phyloP scores from a whole-genome alignment of 2,888 invertebrate genomes.

The Trichopria drosophilae region DNA sequence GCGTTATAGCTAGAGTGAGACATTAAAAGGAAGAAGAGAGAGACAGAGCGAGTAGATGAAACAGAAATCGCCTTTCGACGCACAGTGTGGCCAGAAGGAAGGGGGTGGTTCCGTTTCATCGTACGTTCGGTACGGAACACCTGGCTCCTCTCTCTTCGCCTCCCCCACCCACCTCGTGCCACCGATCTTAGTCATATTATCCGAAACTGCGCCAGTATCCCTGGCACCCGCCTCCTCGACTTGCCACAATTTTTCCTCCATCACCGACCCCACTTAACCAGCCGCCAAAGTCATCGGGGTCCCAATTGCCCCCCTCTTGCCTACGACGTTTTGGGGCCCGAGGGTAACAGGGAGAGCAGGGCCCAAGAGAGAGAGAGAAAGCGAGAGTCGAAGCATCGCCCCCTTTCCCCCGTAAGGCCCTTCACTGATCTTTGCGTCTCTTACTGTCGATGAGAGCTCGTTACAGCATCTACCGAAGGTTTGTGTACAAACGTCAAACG shows the following conservation, averaged over 20 bases:
- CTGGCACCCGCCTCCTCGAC: slow-evolving; percentile 28
- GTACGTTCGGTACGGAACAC: slow-evolving; percentile 46
- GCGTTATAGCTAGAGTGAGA: slow-evolving; percentile 30
- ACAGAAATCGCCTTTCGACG: slow-evolving; percentile 13
- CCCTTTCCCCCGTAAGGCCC: background rate
- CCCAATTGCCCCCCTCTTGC: background rate
- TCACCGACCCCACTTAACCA: slow-evolving; percentile 6
- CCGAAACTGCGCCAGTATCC: slow-evolving; percentile 44
- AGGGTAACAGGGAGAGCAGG: too few species aligned
- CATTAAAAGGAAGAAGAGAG: slow-evolving; percentile 14
- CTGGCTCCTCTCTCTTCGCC: slow-evolving; percentile 45
- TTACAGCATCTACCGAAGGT: slow-evolving; percentile 22
- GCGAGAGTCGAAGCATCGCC: too few species aligned
- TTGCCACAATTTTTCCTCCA: slow-evolving; percentile 14
- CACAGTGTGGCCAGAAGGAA: slow-evolving; percentile 26
- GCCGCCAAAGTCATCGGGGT: too few species aligned
- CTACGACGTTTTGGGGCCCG: too few species aligned
- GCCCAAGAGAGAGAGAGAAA: too few species aligned
- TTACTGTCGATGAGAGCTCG: slow-evolving; percentile 18
- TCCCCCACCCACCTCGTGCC: slow-evolving; percentile 37
- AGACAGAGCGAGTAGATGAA: too few species aligned
- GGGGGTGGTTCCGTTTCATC: slow-evolving; percentile 43
- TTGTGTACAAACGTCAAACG: slow-evolving; percentile 26
- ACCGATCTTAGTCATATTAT: slow-evolving; percentile 47
- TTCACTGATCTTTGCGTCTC: slow-evolving; percentile 16